Evolutionary conservation across 35 echinoderm and acorn worm species (phyloP).

Genomic region (Acanthaster planci): DNA sequence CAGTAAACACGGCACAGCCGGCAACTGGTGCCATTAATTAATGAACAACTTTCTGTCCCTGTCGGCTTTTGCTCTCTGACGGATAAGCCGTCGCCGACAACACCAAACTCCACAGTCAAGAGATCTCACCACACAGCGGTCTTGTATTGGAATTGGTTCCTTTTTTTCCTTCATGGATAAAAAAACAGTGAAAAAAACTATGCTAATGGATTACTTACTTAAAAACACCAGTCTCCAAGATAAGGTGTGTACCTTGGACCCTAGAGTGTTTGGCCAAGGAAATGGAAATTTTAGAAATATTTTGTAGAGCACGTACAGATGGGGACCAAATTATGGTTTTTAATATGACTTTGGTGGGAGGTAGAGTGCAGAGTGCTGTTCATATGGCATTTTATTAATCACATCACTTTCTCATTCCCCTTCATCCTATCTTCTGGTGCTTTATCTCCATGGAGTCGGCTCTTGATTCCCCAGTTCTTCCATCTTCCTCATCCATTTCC

Average conservation of each 20-base stretch:
- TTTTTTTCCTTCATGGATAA: background rate
- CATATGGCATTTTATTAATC: conserved; percentile 18
- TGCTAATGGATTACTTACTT: conserved; percentile 16
- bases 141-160: background rate
- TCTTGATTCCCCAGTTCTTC: background rate
- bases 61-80: background rate
- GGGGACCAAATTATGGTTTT: conserved; percentile 10
- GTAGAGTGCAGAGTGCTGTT: background rate
- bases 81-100: conserved; percentile 8
- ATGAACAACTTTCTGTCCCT: conserved; percentile 18
- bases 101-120: conserved; percentile 1
- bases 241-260: conserved; percentile 11
- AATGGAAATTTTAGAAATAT: conserved; percentile 12
- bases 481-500: too few relatives aligned
- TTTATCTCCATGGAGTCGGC: background rate
- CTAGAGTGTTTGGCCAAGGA: background rate
- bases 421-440: conserved; percentile 3
- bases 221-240: background rate
- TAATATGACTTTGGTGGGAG: conserved; percentile 7
- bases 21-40: conserved; percentile 33
- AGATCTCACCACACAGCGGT: background rate
- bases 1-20: conserved; percentile 18
- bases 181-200: conserved; percentile 11
- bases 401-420: background rate
- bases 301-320: conserved; percentile 9